Evolutionary conservation across 1,140 invertebrate genomes (phyloP).

Genomic region (Pemphigus obesinymphae): DNA sequence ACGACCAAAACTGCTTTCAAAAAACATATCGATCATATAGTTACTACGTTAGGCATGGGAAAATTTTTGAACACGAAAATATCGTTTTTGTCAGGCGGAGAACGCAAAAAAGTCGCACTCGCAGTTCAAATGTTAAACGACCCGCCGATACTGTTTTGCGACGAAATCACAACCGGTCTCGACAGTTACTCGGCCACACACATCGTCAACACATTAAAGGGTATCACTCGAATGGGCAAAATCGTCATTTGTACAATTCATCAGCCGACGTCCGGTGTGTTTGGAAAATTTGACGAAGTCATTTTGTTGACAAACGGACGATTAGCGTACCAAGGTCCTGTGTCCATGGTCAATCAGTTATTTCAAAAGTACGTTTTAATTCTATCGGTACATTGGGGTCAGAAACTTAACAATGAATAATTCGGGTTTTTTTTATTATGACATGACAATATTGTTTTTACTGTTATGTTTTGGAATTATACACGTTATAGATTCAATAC

Average conservation of each 20-base stretch:
- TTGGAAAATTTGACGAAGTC: slow-evolving; percentile 87
- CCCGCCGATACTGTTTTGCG: slow-evolving; percentile 95
- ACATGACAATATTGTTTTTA: background rate
- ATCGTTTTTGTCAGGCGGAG: slow-evolving; percentile 81
- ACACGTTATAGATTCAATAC: too few relatives aligned
- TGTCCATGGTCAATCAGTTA: slow-evolving; percentile 58
- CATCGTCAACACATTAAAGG: slow-evolving; percentile 43
- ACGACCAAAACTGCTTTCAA: slow-evolving; percentile 45
- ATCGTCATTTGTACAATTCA: slow-evolving; percentile 91
- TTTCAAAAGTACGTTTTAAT: slow-evolving; percentile 59
- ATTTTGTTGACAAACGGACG: slow-evolving; percentile 73
- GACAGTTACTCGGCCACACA: slow-evolving; percentile 45
- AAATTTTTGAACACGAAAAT: slow-evolving; percentile 76
- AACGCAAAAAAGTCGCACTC: slow-evolving; percentile 87
- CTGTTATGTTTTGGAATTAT: background rate
- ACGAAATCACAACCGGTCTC: slow-evolving; percentile 79
- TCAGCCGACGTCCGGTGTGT: slow-evolving; percentile 89
- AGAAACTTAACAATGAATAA: too few relatives aligned
- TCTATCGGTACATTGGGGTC: too few relatives aligned
- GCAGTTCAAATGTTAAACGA: slow-evolving; percentile 61
- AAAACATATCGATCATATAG: slow-evolving; percentile 49
- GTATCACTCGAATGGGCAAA: slow-evolving; percentile 45
- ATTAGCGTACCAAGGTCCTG: slow-evolving; percentile 73
- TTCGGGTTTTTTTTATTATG: background rate
- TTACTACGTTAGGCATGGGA: slow-evolving; percentile 69